Evolutionary conservation across 1,140 invertebrate species (phyloP).

Genomic region (Coenobita brevimanus): DNA sequence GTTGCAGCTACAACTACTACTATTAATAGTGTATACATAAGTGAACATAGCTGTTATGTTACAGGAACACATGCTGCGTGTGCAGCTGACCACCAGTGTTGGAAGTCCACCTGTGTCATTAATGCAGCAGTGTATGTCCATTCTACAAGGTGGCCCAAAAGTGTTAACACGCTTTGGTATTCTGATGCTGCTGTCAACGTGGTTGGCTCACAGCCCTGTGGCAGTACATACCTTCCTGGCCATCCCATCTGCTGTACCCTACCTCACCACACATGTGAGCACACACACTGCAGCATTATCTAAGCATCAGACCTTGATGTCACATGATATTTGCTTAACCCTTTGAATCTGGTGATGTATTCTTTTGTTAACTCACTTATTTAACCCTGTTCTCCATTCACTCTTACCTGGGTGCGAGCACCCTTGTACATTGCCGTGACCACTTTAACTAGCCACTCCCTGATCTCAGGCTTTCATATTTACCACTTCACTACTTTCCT

Average conservation of each 20-base stretch:
- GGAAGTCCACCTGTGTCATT: constrained; percentile 89
- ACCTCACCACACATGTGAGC: constrained; percentile 84
- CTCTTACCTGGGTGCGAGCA: too few relatives aligned
- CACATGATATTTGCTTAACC: neutral
- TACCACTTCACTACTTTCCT: too few relatives aligned
- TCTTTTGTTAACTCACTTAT: neutral
- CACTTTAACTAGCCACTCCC: too few relatives aligned
- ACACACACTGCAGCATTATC: too few relatives aligned
- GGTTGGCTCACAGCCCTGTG: constrained; percentile 88
- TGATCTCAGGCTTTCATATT: too few relatives aligned
- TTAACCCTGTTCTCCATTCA: constrained; percentile 12
- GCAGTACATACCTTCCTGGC: constrained; percentile 89
- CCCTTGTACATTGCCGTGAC: too few relatives aligned
- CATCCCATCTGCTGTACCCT: constrained; percentile 90
- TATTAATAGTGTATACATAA: too few relatives aligned
- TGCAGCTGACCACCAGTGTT: constrained; percentile 90
- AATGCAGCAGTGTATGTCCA: constrained; percentile 88
- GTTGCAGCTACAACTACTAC: too few relatives aligned
- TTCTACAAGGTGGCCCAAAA: constrained; percentile 78
- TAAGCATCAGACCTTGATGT: neutral
- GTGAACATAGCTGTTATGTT: constrained; percentile 5
- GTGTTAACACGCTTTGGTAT: constrained; percentile 93
- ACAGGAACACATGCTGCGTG: constrained; percentile 91
- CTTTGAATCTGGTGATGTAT: too few relatives aligned
- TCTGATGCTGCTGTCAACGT: constrained; percentile 91